phyloP scores from a whole-genome alignment of 2,797 vertebrate genomes.

The Petrocephalus schoutedeni region DNA sequence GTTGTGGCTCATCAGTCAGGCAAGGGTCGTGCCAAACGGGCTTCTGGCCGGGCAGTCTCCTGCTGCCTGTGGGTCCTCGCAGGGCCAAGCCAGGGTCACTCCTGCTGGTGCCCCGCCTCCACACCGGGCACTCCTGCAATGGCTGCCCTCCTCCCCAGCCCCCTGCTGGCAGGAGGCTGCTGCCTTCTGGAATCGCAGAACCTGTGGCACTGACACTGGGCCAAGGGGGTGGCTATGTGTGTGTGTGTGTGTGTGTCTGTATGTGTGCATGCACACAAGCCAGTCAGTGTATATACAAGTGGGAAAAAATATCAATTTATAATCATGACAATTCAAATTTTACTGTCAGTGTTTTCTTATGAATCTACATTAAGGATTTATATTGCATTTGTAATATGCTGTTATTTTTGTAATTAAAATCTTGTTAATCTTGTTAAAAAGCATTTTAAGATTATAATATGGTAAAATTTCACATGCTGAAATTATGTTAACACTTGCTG shows the following conservation, averaged over 20 bases:
- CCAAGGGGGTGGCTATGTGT: neutral
- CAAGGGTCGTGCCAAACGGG: constrained; percentile 75
- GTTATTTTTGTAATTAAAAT: neutral
- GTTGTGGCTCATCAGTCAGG: constrained; percentile 82
- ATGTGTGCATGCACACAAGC: neutral
- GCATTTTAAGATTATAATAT: neutral
- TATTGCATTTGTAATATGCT: neutral
- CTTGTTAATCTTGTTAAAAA: neutral
- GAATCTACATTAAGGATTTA: neutral
- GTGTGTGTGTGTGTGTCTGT: neutral
- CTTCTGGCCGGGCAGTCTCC: constrained; percentile 79
- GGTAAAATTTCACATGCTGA: neutral
- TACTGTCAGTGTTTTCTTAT: neutral
- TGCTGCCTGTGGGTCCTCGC: constrained; percentile 76
- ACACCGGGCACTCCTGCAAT: constrained; percentile 64
- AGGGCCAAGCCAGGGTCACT: constrained; percentile 63
- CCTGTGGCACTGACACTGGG: constrained; percentile 8
- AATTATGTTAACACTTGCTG: neutral
- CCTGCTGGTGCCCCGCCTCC: constrained; percentile 71
- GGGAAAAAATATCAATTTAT: neutral
- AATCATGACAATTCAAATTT: neutral
- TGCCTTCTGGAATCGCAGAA: constrained; percentile 17
- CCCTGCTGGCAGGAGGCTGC: neutral
- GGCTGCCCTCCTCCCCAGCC: constrained; percentile 62
- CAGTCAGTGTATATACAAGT: neutral